A percentile compares a stretch with the other conserved stretches of the same genome.
These are phyloP conservation scores for Dryobotodes eremita DNA, from an alignment of 2,888 invertebrate genomes.

Conservation along the genomic window DNA sequence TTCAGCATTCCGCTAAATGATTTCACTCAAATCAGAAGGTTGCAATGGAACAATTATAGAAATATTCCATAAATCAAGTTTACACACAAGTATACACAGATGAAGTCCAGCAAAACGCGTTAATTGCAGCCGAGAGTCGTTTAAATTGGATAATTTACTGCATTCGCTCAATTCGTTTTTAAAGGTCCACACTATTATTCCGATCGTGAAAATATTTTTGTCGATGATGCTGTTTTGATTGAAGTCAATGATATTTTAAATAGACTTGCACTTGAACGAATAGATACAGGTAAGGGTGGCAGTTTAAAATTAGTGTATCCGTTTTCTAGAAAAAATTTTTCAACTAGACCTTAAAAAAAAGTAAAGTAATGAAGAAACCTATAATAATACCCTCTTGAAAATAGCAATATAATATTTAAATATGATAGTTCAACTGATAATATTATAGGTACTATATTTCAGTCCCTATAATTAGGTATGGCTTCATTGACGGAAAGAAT, in stretches of 20 bases:
- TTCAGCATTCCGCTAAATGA: background rate
- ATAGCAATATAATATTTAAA: background rate
- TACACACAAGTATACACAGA: constrained; percentile 9
- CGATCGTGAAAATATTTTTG: constrained; percentile 6
- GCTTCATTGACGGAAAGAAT: background rate
- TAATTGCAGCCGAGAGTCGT: constrained; percentile 41
- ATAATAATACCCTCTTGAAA: background rate
- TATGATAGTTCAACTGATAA: background rate
- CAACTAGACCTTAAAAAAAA: background rate
- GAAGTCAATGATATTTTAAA: background rate
- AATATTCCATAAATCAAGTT: constrained; percentile 50
- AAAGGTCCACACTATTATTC: constrained; percentile 29
- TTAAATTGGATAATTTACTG: constrained; percentile 53
- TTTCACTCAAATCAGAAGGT: constrained; percentile 23
- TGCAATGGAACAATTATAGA: constrained; percentile 26
- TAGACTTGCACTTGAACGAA: background rate
- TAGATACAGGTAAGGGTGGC: background rate
- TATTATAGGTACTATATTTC: background rate
- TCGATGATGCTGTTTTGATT: constrained; percentile 2
- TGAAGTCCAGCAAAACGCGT: constrained; percentile 23
- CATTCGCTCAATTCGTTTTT: constrained; percentile 47
- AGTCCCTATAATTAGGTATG: background rate
- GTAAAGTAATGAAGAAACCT: background rate
- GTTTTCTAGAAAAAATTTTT: background rate
- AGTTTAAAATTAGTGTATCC: background rate